A percentile compares a stretch with the other conserved stretches of the same genome.
phyloP scores from a whole-genome alignment of 1,140 invertebrate genomes.

The Drosophila virilis region DNA sequence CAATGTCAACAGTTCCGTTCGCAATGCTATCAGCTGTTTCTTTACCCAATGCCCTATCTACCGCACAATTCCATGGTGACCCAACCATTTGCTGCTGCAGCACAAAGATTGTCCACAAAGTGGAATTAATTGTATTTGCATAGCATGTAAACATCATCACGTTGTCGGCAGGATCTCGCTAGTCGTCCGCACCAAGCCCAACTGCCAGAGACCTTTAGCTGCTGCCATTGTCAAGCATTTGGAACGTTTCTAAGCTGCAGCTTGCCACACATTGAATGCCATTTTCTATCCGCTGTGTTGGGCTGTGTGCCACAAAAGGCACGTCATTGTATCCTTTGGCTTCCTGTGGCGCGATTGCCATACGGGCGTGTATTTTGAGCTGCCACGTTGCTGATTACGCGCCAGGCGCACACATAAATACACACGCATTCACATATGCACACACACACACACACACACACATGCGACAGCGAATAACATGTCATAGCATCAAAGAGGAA shows the following conservation, averaged over 20 bases:
- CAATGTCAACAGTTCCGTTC: constrained; percentile 66
- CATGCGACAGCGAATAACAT: constrained; percentile 36
- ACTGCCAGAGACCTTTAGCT: neutral
- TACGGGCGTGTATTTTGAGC: constrained; percentile 51
- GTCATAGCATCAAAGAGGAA: constrained; percentile 63
- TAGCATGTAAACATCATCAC: constrained; percentile 79
- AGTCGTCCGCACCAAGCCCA: neutral
- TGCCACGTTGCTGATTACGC: constrained; percentile 77
- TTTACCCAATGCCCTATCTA: neutral
- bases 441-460: constrained; percentile 18
- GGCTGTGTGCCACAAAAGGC: constrained; percentile 28
- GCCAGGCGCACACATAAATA: constrained; percentile 28
- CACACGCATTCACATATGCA: constrained; percentile 26
- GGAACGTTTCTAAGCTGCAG: constrained; percentile 40
- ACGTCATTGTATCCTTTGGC: constrained; percentile 71
- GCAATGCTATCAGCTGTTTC: constrained; percentile 27
- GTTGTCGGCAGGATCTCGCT: constrained; percentile 60
- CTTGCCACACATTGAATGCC: constrained; percentile 9
- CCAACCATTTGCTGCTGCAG: constrained; percentile 17
- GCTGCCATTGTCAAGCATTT: constrained; percentile 33
- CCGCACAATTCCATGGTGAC: neutral
- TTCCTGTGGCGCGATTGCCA: constrained; percentile 68
- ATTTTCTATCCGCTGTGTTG: constrained; percentile 16
- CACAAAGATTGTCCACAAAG: constrained; percentile 74
- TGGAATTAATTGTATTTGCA: constrained; percentile 82